Conservation (phyloP, 2,888 invertebrate genomes). For the Drosophila siamana region DNA sequence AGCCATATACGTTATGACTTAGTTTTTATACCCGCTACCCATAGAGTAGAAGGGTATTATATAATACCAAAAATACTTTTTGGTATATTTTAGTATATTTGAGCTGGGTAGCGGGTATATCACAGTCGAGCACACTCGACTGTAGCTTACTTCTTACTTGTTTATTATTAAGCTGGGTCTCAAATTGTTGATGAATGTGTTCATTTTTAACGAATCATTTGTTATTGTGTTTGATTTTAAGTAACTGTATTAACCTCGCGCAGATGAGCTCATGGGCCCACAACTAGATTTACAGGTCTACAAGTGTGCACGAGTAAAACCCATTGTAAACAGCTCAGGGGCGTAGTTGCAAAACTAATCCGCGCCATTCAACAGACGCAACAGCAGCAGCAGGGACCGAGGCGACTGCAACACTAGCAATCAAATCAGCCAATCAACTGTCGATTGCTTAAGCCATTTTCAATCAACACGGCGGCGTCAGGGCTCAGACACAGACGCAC, state of each 20-base stretch:
- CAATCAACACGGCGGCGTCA: constrained; percentile 68
- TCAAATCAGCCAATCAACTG: constrained; percentile 78
- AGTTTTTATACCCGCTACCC: no score
- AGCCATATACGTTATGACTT: no score
- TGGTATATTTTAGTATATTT: no score
- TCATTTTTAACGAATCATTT: no score
- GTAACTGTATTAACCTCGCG: constrained; percentile 21
- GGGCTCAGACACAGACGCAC: constrained; percentile 22
- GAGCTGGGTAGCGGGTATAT: no score
- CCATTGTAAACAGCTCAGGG: constrained; percentile 23
- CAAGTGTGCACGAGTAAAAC: constrained; percentile 20
- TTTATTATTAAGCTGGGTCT: no score
- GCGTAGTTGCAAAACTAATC: constrained; percentile 49
- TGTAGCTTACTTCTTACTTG: no score
- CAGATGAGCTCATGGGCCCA: constrained; percentile 6
- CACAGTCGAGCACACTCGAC: no score
- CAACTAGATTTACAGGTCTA: constrained; percentile 37
- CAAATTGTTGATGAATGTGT: no score
- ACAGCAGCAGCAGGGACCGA: constrained; percentile 26
- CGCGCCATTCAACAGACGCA: constrained; percentile 41
- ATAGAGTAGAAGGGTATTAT: no score
- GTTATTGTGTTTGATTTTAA: background rate
- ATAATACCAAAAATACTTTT: no score
- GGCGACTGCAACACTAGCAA: constrained; percentile 58
- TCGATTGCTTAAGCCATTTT: constrained; percentile 80